phyloP scores from a whole-genome alignment of 2,113 vertebrate genomes.

The Vanacampus margaritifer region DNA sequence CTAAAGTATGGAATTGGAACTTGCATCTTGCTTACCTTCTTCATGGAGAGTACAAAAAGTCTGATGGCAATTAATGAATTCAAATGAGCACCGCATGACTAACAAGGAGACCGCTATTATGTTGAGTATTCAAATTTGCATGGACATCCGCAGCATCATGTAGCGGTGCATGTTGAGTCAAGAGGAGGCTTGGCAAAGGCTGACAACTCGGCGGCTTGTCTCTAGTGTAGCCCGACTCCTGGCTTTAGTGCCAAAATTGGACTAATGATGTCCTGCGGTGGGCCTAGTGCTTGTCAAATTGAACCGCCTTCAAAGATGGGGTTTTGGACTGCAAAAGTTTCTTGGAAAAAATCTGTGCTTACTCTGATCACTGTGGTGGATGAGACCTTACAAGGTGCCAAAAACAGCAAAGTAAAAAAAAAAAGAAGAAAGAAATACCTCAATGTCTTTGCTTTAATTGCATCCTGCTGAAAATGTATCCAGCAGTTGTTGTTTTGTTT shows the following conservation, averaged over 20 bases:
- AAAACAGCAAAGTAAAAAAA: constrained; percentile 24
- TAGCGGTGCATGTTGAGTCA: constrained; percentile 11
- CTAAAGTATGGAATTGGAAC: not conserved
- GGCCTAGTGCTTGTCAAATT: constrained; percentile 24
- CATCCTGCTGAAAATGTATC: not conserved
- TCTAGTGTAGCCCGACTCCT: constrained; percentile 12
- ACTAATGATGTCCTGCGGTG: constrained; percentile 48
- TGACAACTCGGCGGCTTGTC: constrained; percentile 5
- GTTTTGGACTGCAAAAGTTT: constrained; percentile 25
- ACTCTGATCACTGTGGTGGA: constrained; percentile 28
- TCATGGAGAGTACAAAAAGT: not conserved
- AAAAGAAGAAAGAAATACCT: not conserved
- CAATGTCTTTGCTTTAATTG: constrained; percentile 3
- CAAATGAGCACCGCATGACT: not conserved
- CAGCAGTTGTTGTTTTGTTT: too few relatives aligned
- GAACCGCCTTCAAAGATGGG: constrained; percentile 43
- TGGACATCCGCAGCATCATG: not conserved
- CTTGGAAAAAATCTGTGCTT: constrained; percentile 28
- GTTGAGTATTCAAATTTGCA: not conserved
- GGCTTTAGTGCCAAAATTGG: constrained; percentile 37
- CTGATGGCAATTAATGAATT: not conserved
- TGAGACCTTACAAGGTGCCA: constrained; percentile 16
- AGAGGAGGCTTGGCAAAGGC: constrained; percentile 11
- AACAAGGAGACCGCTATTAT: not conserved
- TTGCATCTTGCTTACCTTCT: too few relatives aligned